Conservation (phyloP, 2,888 invertebrate species). For the Chrysina gloriosa region DNA sequence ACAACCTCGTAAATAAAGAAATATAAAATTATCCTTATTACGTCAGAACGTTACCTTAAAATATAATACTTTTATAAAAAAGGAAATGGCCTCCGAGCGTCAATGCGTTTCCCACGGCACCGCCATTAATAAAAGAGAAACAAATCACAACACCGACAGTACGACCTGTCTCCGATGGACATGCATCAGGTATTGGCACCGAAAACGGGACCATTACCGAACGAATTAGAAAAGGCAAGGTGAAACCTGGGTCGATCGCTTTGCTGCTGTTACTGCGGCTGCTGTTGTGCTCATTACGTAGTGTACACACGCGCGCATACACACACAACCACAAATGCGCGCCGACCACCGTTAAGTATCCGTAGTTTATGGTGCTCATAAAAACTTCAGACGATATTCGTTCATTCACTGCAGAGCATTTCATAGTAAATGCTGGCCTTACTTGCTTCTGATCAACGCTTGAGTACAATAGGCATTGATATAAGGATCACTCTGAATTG, state of each 20-base stretch:
- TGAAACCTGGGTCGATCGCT: constrained; percentile 19
- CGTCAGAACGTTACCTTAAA: background rate
- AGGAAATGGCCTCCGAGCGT: background rate
- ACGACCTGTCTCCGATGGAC: constrained; percentile 20
- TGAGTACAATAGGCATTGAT: constrained; percentile 20
- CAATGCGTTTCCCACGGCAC: constrained; percentile 3
- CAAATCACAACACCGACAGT: constrained; percentile 23
- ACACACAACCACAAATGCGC: constrained; percentile 32
- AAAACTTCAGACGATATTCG: constrained; percentile 36
- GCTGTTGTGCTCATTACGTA: constrained; percentile 25
- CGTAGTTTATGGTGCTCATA: constrained; percentile 39
- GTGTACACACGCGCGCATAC: constrained; percentile 14
- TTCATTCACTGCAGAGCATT: constrained; percentile 37
- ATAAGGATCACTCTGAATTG: too few species aligned
- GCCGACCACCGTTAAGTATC: constrained; percentile 38
- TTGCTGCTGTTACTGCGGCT: constrained; percentile 24
- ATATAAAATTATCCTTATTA: background rate
- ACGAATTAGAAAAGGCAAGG: constrained; percentile 24
- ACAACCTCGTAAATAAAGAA: too few species aligned
- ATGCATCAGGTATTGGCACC: constrained; percentile 27
- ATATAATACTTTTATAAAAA: background rate
- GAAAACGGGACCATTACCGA: constrained; percentile 35
- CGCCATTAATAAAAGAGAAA: constrained; percentile 12
- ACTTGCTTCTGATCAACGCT: constrained; percentile 25
- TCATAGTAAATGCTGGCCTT: constrained; percentile 33